These are phyloP conservation scores for Hybos culiciformis DNA, from an alignment of 2,888 invertebrate genomes.

Conservation along the genomic window DNA sequence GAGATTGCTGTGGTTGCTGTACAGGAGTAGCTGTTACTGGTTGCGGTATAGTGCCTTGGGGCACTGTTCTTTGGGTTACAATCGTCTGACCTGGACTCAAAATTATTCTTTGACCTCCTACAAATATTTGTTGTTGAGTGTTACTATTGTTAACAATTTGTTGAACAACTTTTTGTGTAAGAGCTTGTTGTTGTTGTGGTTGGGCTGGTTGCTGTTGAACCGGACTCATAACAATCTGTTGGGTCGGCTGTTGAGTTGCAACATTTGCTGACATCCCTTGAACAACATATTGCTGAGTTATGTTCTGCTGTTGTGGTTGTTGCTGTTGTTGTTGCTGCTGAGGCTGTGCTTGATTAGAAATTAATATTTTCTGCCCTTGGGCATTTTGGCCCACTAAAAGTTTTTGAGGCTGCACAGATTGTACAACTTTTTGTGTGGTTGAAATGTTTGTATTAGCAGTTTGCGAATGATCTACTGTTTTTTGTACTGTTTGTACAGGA, in stretches of 20 bases:
- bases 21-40: conserved; percentile 1
- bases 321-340: conserved; percentile 7
- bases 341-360: too few relatives aligned
- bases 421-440: conserved; percentile 24
- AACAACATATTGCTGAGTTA: conserved; percentile 10
- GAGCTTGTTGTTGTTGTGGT: conserved; percentile 15
- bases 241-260: conserved; percentile 17
- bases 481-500: conserved; percentile 11
- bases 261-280: conserved; percentile 3
- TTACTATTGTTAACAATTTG: conserved; percentile 35
- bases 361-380: conserved; percentile 35
- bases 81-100: conserved; percentile 35
- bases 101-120: conserved; percentile 34
- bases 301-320: conserved; percentile 7
- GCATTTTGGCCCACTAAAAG: conserved; percentile 30
- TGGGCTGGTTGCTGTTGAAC: conserved; percentile 11
- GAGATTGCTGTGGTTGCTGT: conserved; percentile 7
- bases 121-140: conserved; percentile 34
- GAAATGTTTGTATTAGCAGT: conserved; percentile 17
- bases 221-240: conserved; percentile 21
- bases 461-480: too few relatives aligned
- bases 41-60: conserved; percentile 21
- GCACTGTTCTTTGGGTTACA: conserved; percentile 30
- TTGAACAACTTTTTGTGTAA: conserved; percentile 32
- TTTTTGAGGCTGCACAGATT: conserved; percentile 30